phyloP scores from a whole-genome alignment of 2,888 invertebrate species.

The Mylabris sibirica region DNA sequence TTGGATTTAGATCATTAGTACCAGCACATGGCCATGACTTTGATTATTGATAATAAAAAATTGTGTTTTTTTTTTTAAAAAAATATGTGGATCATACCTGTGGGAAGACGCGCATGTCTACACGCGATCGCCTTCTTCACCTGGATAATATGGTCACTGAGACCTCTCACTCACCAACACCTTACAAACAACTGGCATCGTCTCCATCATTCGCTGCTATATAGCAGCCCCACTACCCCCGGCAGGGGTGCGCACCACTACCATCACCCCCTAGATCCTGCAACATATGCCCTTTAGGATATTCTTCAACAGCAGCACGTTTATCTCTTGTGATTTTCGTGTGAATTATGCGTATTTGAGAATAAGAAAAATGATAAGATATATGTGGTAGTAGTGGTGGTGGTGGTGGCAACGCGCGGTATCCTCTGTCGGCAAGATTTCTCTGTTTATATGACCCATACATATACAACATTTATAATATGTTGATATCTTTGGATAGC shows the following conservation, averaged over 20 bases:
- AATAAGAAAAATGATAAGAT: conserved; percentile 34
- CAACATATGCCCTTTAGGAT: conserved; percentile 5
- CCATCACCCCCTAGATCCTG: conserved; percentile 21
- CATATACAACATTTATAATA: conserved; percentile 46
- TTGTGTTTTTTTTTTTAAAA: background rate
- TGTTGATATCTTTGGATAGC: conserved; percentile 40
- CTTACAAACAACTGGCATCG: conserved; percentile 47
- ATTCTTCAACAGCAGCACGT: conserved; percentile 31
- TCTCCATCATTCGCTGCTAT: conserved; percentile 49
- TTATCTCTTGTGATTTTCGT: conserved; percentile 39
- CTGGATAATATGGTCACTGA: conserved; percentile 46
- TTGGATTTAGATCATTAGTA: background rate
- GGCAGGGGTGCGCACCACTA: conserved; percentile 49
- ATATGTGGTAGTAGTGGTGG: conserved; percentile 18
- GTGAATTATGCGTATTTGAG: conserved; percentile 38
- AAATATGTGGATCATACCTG: conserved; percentile 48
- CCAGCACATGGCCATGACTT: background rate
- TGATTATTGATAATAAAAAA: background rate
- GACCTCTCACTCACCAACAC: conserved; percentile 47
- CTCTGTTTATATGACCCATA: conserved; percentile 42
- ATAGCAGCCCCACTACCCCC: conserved; percentile 52
- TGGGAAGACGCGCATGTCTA: conserved; percentile 52
- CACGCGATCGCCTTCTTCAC: conserved; percentile 46
- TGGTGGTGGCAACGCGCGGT: conserved; percentile 36
- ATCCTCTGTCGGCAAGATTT: conserved; percentile 48